Conservation (phyloP, 2,888 invertebrate species). For the Acronicta alni region DNA sequence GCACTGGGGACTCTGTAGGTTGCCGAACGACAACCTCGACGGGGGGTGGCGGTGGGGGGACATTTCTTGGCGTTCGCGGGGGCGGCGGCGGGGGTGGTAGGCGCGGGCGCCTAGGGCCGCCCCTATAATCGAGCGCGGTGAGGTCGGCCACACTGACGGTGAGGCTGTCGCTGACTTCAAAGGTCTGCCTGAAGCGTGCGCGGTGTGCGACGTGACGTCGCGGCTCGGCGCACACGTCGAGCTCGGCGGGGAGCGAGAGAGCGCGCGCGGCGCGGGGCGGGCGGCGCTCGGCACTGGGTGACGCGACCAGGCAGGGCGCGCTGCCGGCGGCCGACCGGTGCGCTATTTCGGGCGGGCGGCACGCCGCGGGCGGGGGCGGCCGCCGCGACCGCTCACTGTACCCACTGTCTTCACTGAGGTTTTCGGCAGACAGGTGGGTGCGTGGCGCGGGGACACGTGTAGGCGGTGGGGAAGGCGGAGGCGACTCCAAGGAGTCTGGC, state of each 20-base stretch:
- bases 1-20: slow-evolving; percentile 68
- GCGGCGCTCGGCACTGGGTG: slow-evolving; percentile 76
- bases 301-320: slow-evolving; percentile 77
- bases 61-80: slow-evolving; percentile 62
- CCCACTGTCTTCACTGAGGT: slow-evolving; percentile 94
- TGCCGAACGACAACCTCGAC: slow-evolving; percentile 62
- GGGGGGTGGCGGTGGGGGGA: slow-evolving; percentile 71
- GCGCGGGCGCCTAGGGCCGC: slow-evolving; percentile 76
- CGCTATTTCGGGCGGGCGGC: slow-evolving; percentile 78
- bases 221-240: slow-evolving; percentile 90
- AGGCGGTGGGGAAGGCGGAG: slow-evolving; percentile 80
- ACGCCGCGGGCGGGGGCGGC: slow-evolving; percentile 73
- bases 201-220: slow-evolving; percentile 74
- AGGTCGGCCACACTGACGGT: slow-evolving; percentile 91
- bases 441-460: slow-evolving; percentile 73
- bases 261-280: slow-evolving; percentile 81
- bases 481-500: slow-evolving; percentile 85
- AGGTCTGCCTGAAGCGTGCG: slow-evolving; percentile 83
- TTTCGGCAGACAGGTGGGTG: slow-evolving; percentile 92
- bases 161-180: slow-evolving; percentile 84
- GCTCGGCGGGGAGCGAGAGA: slow-evolving; percentile 90
- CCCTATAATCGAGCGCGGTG: slow-evolving; percentile 89
- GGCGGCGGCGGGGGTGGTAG: slow-evolving; percentile 80
- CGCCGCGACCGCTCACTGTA: slow-evolving; percentile 90
- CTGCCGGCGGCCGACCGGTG: slow-evolving; percentile 76